Evolutionary conservation across 2,888 invertebrate genomes (phyloP), one percentile per base, ranked within the genome.

Genomic region (Spisula solida): DNA sequence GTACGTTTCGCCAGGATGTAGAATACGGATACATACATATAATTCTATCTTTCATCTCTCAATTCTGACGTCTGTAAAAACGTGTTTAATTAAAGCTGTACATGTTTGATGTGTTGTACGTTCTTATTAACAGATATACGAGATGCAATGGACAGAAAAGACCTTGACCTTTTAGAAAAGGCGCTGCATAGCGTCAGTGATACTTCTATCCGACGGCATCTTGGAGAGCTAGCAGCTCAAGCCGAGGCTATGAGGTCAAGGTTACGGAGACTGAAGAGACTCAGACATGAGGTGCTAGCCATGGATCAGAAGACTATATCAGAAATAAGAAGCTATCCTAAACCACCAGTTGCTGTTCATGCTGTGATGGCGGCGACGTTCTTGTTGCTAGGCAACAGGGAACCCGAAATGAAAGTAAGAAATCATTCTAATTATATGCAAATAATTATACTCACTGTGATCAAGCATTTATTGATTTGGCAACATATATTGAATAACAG

Each of bases 111-210:
- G 41, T 5, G 41, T 41, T 41, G 41, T 41, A 41, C 8, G 41
- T 41, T 66, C 12, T 66, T 25, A 66, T 25, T 25, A 66, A 14
- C 81, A 94, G 94, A 94, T 75, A 87, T 95, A 56, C 85, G 87
- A 10, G 93, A 94, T 20, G 95, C 95, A 5, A 95, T 95, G 78
- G 88, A 87, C 0, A 79, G 90, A 31, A 93, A 94, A 55, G 92
- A 94, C 82, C 85, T 95, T 47, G 92, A 93, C 66, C 92, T 88
- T 82, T 87, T 95, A n/a, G 95, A 95, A 81, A 92, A 92, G 18
- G 93, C 94, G 34, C 93, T 95, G 85, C 91, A 92, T 82, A 93
- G 91, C 70, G 90, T 87, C 0, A 93, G 92, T 70, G 93, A 92
- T 41, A 89, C 90, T 6, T 90, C 92, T 1, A 47, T 93, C 25